These are phyloP conservation scores for Plemyria rubiginata DNA, from an alignment of 2,888 invertebrate genomes.

Conservation along the genomic window DNA sequence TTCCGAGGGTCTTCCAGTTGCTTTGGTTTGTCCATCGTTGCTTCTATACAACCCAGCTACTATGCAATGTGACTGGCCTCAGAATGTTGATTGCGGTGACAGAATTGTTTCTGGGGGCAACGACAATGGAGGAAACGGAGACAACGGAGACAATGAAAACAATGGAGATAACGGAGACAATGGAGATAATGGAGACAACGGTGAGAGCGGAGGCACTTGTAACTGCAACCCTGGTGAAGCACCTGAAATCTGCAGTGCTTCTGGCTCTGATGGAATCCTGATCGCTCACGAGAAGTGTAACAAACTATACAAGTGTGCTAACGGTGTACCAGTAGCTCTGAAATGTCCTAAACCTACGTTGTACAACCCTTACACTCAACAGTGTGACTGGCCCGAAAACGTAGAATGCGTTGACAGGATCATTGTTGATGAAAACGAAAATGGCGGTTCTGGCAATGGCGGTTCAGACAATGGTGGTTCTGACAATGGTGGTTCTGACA, in stretches of 20 bases:
- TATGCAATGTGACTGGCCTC: slow-evolving; percentile 81
- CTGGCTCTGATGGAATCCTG: slow-evolving; percentile 45
- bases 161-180: slow-evolving; percentile 10
- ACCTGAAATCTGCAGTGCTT: slow-evolving; percentile 43
- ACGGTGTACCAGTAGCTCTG: slow-evolving; percentile 36
- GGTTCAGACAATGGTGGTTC: no score
- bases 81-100: slow-evolving; percentile 81
- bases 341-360: slow-evolving; percentile 27
- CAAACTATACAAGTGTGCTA: slow-evolving; percentile 48
- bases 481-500: not conserved
- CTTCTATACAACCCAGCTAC: slow-evolving; percentile 78
- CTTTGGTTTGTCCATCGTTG: slow-evolving; percentile 80
- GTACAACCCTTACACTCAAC: slow-evolving; percentile 38
- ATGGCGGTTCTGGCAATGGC: no score
- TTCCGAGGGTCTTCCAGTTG: slow-evolving; percentile 82
- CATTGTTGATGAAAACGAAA: not conserved
- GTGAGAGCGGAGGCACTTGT: slow-evolving; percentile 2
- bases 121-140: slow-evolving; percentile 7
- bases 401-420: slow-evolving; percentile 43
- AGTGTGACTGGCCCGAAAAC: slow-evolving; percentile 48
- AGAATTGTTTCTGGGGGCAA: slow-evolving; percentile 20
- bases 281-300: slow-evolving; percentile 53
- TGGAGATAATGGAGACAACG: not conserved
- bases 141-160: slow-evolving; percentile 12
- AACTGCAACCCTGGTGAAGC: slow-evolving; percentile 43